A percentile compares a stretch with the other conserved stretches of the same genome.
Evolutionary conservation across 2,888 invertebrate species (phyloP).

Genomic region (Drosophila pseudotakahashii): DNA sequence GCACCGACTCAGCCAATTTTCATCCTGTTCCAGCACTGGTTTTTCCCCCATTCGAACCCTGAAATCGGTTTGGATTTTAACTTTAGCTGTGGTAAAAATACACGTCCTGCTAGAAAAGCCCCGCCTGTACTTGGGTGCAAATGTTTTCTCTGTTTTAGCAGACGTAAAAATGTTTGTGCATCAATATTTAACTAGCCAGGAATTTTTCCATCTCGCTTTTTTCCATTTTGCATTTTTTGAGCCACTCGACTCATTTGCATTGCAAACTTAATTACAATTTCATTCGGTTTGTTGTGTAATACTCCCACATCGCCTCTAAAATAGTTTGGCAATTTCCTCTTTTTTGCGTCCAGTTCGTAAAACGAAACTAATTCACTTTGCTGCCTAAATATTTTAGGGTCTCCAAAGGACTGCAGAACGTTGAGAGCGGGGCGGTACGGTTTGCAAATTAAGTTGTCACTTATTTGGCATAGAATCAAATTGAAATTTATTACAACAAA

Average conservation of each 20-base stretch:
- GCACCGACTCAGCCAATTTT: conserved; percentile 25
- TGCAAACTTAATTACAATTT: conserved; percentile 74
- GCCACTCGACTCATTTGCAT: conserved; percentile 70
- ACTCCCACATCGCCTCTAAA: conserved; percentile 11
- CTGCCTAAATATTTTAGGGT: conserved; percentile 56
- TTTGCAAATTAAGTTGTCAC: conserved; percentile 69
- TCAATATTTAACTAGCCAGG: conserved; percentile 69
- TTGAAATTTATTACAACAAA: conserved; percentile 76
- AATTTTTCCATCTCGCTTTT: conserved; percentile 25
- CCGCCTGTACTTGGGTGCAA: not conserved
- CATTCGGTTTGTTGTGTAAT: conserved; percentile 55
- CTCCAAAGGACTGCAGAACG: conserved; percentile 6
- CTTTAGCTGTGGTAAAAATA: conserved; percentile 50
- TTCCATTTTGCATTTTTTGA: conserved; percentile 24
- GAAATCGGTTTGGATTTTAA: conserved; percentile 58
- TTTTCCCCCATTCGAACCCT: not conserved
- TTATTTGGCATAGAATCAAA: conserved; percentile 63
- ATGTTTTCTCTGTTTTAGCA: conserved; percentile 22
- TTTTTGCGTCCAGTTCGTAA: conserved; percentile 27
- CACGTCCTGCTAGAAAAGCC: conserved; percentile 14
- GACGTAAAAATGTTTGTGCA: conserved; percentile 53
- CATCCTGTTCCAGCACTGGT: not conserved
- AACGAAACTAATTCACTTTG: conserved; percentile 59
- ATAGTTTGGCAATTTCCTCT: conserved; percentile 22
- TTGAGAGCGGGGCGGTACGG: conserved; percentile 14